Conservation (phyloP, 2,888 invertebrate species). For the Teleiodes luculella region DNA sequence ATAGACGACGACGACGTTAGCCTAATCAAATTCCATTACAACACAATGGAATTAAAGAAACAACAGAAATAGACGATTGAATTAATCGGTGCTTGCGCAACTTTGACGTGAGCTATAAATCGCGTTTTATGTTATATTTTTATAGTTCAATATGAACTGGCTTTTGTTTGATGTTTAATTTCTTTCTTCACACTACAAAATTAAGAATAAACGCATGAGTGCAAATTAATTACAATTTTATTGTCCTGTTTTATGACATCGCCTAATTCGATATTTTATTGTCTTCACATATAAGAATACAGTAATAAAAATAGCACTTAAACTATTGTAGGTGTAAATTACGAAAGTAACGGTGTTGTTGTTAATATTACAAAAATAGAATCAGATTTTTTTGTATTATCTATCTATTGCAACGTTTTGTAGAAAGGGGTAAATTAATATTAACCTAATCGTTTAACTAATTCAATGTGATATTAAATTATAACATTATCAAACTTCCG, state of each 20-base stretch:
- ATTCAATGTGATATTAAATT: no score
- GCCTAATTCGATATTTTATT: slow-evolving; percentile 24
- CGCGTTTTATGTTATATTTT: slow-evolving; percentile 35
- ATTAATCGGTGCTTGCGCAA: slow-evolving; percentile 21
- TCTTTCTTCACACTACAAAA: not conserved
- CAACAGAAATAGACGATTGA: slow-evolving; percentile 7
- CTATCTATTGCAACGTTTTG: no score
- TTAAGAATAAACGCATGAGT: slow-evolving; percentile 24
- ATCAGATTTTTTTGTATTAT: no score
- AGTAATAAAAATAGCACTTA: not conserved
- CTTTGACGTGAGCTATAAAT: slow-evolving; percentile 20
- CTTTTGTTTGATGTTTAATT: slow-evolving; percentile 30
- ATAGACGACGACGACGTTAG: no score
- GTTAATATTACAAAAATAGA: no score
- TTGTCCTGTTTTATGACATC: slow-evolving; percentile 39
- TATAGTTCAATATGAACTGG: slow-evolving; percentile 36
- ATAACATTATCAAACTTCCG: not conserved
- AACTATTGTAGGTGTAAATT: slow-evolving; percentile 2
- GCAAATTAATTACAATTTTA: slow-evolving; percentile 48
- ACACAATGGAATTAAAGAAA: slow-evolving; percentile 4
- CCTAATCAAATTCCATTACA: slow-evolving; percentile 2
- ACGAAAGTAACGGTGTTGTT: slow-evolving; percentile 33
- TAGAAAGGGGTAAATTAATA: no score
- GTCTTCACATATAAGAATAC: not conserved
- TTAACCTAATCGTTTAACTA: no score